phyloP scores from a whole-genome alignment of 2,797 vertebrate genomes.

The Hemitrygon akajei region DNA sequence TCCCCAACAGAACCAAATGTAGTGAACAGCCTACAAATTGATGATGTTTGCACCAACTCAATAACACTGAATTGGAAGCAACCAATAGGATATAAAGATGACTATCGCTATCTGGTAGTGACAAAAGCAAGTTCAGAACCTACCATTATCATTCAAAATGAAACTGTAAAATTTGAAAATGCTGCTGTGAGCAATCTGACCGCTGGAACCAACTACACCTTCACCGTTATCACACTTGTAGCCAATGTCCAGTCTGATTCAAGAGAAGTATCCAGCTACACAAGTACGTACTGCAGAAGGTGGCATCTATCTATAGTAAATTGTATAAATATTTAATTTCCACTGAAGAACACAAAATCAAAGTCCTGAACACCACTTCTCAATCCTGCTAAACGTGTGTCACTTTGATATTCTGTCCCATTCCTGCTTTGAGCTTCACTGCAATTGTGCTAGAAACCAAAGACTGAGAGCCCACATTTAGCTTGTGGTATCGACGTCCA shows the following conservation, averaged over 20 bases:
- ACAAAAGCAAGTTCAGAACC: neutral
- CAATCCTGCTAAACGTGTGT: too few relatives aligned
- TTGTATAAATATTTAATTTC: neutral
- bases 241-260: neutral
- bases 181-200: neutral
- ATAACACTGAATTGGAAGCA: neutral
- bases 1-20: neutral
- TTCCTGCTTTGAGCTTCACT: too few relatives aligned
- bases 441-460: too few relatives aligned
- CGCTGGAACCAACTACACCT: neutral
- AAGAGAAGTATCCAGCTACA: neutral
- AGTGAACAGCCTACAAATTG: neutral
- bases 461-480: too few relatives aligned
- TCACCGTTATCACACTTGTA: neutral
- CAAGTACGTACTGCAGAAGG: neutral
- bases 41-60: too few relatives aligned
- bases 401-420: too few relatives aligned
- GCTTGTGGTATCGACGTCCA: too few relatives aligned
- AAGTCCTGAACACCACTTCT: too few relatives aligned
- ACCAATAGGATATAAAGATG: neutral
- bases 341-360: too few relatives aligned
- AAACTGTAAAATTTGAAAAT: neutral
- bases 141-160: neutral
- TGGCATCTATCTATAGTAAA: neutral
- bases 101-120: neutral